Percentiles rank a stretch among this genome's conserved stretches.
These are phyloP conservation scores for Phaonia tiefii DNA, from an alignment of 2,888 invertebrate species.

Conservation along the genomic window DNA sequence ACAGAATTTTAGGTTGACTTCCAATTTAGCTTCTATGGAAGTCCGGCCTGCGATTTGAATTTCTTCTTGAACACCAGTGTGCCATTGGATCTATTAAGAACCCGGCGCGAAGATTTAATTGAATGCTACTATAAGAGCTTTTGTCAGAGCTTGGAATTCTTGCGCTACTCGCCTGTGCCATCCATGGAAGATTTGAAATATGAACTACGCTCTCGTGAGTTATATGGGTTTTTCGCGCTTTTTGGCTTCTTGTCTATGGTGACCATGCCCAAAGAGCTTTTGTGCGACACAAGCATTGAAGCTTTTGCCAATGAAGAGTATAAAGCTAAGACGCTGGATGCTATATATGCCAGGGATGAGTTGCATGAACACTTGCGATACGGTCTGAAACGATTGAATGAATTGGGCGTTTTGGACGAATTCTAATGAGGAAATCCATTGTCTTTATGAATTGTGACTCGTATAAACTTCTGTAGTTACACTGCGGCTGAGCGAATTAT, in stretches of 20 bases:
- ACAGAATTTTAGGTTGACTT: conserved; percentile 80
- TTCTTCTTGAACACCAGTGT: conserved; percentile 79
- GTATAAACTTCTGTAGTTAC: no score
- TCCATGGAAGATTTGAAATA: conserved; percentile 72
- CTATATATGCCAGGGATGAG: conserved; percentile 70
- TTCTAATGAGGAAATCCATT: no score
- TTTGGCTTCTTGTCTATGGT: conserved; percentile 75
- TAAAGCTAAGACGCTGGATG: conserved; percentile 69
- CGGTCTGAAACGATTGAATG: conserved; percentile 72
- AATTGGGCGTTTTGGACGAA: conserved; percentile 74
- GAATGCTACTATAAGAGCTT: conserved; percentile 72
- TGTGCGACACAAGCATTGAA: conserved; percentile 72
- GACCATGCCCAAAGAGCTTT: conserved; percentile 73
- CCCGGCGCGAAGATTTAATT: conserved; percentile 73
- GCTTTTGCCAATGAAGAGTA: conserved; percentile 70
- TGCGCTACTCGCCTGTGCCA: conserved; percentile 73
- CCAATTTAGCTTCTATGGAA: conserved; percentile 78
- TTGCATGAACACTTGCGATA: conserved; percentile 73
- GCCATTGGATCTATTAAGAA: conserved; percentile 73
- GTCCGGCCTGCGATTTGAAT: conserved; percentile 79
- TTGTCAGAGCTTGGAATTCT: conserved; percentile 70
- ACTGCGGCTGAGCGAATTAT: no score
- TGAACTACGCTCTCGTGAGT: conserved; percentile 74
- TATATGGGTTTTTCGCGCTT: conserved; percentile 74
- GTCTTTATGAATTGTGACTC: no score